Percentiles rank a stretch among this genome's conserved stretches.
Evolutionary conservation across 2,888 invertebrate species (phyloP).

Genomic region (Thymelicus acteon): DNA sequence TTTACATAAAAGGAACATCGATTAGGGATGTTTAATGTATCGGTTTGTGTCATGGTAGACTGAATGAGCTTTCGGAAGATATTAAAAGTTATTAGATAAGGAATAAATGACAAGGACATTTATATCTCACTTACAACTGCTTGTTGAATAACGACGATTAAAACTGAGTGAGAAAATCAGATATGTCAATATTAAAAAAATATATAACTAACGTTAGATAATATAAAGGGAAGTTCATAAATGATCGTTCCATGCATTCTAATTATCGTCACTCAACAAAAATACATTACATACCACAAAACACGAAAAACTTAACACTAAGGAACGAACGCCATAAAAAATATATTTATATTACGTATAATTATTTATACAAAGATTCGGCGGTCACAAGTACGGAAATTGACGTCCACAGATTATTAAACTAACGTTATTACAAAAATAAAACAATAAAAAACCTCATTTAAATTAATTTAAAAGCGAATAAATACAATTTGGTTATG

Average conservation of each 20-base stretch:
- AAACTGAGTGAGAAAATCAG: not conserved
- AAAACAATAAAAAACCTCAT: slow-evolving; percentile 29
- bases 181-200: not conserved
- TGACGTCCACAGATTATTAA: slow-evolving; percentile 39
- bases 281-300: not conserved
- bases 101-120: not conserved
- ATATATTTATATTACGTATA: slow-evolving; percentile 40
- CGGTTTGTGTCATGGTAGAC: too few relatives aligned
- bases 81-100: too few relatives aligned
- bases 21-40: too few relatives aligned
- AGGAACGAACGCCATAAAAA: slow-evolving; percentile 40
- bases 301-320: slow-evolving; percentile 34
- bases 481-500: slow-evolving; percentile 42
- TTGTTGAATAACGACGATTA: not conserved
- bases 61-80: too few relatives aligned
- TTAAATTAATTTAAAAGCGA: slow-evolving; percentile 34
- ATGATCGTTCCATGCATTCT: not conserved
- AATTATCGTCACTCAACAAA: slow-evolving; percentile 11
- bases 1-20: too few relatives aligned
- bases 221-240: not conserved
- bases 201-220: too few relatives aligned
- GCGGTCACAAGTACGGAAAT: slow-evolving; percentile 33
- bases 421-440: slow-evolving; percentile 15
- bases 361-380: slow-evolving; percentile 34
- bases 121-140: not conserved